These are phyloP conservation scores for Platysteira castanea DNA, from an alignment of 2,113 vertebrate genomes.

Conservation along the genomic window DNA sequence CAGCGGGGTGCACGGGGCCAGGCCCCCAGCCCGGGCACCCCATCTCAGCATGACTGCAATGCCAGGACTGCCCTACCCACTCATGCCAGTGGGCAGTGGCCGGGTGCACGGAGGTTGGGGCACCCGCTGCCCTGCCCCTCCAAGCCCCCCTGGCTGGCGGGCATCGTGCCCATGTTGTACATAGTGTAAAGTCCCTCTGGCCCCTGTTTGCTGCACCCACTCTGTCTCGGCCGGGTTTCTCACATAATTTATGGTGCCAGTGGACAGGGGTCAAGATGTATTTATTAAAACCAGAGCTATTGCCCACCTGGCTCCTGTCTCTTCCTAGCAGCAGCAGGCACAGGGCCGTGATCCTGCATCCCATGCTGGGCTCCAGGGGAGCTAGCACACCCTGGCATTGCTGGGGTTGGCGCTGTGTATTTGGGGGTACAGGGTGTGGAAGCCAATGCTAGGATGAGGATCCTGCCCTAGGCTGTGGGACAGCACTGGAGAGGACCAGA, in stretches of 20 bases:
- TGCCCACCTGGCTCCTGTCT: not conserved
- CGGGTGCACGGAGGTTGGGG: accelerated
- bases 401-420: not conserved
- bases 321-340: not conserved
- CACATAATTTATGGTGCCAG: constrained; percentile 54
- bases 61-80: not conserved
- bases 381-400: not conserved
- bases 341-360: not conserved
- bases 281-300: constrained; percentile 65
- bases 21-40: not conserved
- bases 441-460: not conserved
- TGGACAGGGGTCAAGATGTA: not conserved
- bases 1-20: accelerated
- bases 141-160: accelerated
- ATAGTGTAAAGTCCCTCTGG: constrained; percentile 50
- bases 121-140: not conserved
- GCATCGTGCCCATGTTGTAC: not conserved
- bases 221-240: not conserved
- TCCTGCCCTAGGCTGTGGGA: not conserved
- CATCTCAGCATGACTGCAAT: accelerated
- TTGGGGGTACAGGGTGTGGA: accelerated
- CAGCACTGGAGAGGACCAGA: not conserved
- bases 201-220: not conserved
- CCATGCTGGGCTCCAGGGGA: accelerated
- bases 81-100: not conserved